Evolutionary conservation across 1,140 invertebrate genomes (phyloP).

Genomic region (Caerostris extrusa): DNA sequence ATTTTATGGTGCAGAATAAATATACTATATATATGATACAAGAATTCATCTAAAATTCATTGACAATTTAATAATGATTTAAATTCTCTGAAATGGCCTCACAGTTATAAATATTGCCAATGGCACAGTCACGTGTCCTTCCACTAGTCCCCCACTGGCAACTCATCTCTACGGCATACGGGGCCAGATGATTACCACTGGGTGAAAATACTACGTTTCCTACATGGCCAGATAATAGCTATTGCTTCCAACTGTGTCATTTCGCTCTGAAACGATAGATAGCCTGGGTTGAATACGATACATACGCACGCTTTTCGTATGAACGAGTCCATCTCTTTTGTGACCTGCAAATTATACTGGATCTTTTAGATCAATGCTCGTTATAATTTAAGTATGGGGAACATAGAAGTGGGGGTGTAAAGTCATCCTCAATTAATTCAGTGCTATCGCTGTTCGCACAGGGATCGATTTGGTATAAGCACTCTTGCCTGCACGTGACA

Average conservation of each 20-base stretch:
- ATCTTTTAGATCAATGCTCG: slow-evolving; percentile 4
- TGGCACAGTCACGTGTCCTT: too few species aligned
- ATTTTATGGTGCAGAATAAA: too few species aligned
- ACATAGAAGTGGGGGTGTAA: background rate
- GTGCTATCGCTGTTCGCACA: slow-evolving; percentile 45
- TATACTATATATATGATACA: too few species aligned
- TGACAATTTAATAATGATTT: too few species aligned
- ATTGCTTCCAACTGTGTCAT: slow-evolving; percentile 16
- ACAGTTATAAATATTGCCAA: too few species aligned
- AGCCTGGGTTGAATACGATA: background rate
- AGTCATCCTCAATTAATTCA: slow-evolving; percentile 69
- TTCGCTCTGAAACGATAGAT: background rate
- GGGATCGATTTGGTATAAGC: slow-evolving; percentile 56
- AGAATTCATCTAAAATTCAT: too few species aligned
- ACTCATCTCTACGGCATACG: background rate
- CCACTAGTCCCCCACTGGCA: background rate
- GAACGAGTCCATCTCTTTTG: slow-evolving; percentile 26
- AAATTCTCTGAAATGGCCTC: too few species aligned
- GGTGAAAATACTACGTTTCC: background rate
- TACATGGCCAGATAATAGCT: background rate
- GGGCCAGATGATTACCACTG: background rate
- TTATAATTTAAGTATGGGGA: slow-evolving; percentile 36
- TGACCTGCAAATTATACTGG: slow-evolving; percentile 6
- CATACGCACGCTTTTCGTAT: background rate
- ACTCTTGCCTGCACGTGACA: slow-evolving; percentile 62